Evolutionary conservation across 2,113 vertebrate species (phyloP).

Genomic region (Macquaria australasica): DNA sequence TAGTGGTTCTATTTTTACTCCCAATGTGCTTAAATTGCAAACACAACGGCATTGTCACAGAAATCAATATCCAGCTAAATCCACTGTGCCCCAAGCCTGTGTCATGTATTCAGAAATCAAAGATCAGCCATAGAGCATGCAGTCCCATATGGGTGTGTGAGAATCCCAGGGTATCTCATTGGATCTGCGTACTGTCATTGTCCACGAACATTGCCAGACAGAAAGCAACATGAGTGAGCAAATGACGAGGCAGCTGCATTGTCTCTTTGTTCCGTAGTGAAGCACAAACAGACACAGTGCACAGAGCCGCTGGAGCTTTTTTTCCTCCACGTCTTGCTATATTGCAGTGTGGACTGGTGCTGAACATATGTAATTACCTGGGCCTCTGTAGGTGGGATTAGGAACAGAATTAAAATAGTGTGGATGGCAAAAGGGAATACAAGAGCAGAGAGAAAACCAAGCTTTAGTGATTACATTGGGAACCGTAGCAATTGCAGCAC

Average conservation of each 20-base stretch:
- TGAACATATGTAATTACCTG: conserved; percentile 78
- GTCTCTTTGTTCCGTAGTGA: conserved; percentile 46
- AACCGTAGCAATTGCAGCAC: not conserved
- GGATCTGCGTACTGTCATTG: conserved; percentile 37
- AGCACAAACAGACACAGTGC: conserved; percentile 50
- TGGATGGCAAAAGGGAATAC: conserved; percentile 47
- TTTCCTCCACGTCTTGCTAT: conserved; percentile 16
- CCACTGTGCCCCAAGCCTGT: not conserved
- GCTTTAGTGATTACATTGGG: conserved; percentile 34
- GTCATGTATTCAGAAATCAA: conserved; percentile 27
- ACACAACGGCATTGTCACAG: conserved; percentile 39
- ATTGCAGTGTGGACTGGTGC: conserved; percentile 57
- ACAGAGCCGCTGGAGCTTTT: conserved; percentile 29
- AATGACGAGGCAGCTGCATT: conserved; percentile 48
- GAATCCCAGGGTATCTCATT: conserved; percentile 33
- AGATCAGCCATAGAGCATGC: conserved; percentile 7
- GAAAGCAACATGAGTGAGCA: conserved; percentile 45
- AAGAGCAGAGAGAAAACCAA: conserved; percentile 30
- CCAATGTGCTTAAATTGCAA: conserved; percentile 11
- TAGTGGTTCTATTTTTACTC: conserved; percentile 36
- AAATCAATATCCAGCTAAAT: conserved; percentile 53
- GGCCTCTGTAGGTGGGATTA: conserved; percentile 62
- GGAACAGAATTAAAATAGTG: conserved; percentile 71
- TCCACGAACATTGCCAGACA: conserved; percentile 39
- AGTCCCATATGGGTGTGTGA: conserved; percentile 3